Percentiles rank a stretch among this genome's conserved stretches.
Evolutionary conservation across 2,888 invertebrate species (phyloP).

Genomic region (Plagiodera versicolora): DNA sequence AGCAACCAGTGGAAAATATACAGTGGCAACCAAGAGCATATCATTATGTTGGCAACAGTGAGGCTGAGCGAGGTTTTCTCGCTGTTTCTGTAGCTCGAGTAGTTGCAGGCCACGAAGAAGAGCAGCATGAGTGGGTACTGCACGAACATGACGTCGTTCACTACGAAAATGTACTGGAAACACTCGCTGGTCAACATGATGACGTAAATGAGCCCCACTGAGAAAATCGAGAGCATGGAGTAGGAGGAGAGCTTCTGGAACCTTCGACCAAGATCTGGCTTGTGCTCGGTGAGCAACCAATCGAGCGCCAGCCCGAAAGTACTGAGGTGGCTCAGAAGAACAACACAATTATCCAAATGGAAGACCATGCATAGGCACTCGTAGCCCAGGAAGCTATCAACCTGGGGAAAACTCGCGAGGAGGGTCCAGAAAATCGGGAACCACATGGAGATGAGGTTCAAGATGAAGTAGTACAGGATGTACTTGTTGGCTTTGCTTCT

Average conservation of each 20-base stretch:
- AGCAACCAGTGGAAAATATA: not conserved
- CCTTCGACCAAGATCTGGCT: not conserved
- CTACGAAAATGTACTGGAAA: no score
- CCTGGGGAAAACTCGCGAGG: not conserved
- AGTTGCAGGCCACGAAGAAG: conserved; percentile 13
- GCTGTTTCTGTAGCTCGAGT: conserved; percentile 6
- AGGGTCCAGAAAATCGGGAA: conserved; percentile 23
- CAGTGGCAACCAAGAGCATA: conserved; percentile 5
- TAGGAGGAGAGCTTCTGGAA: not conserved
- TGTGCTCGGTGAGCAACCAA: not conserved
- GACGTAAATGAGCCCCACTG: not conserved
- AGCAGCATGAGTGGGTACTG: no score
- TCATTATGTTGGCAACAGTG: conserved; percentile 1
- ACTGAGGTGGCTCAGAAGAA: not conserved
- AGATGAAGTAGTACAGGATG: conserved; percentile 30
- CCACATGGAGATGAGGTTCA: conserved; percentile 24
- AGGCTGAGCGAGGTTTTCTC: conserved; percentile 13
- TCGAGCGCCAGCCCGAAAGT: not conserved
- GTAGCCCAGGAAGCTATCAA: not conserved
- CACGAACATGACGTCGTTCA: no score
- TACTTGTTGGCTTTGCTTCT: conserved; percentile 26
- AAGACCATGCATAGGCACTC: not conserved
- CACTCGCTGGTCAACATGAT: no score
- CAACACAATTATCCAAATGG: not conserved
- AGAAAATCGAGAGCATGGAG: not conserved